Conservation (phyloP, 2,888 invertebrate genomes). For the Amaurobius ferox region DNA sequence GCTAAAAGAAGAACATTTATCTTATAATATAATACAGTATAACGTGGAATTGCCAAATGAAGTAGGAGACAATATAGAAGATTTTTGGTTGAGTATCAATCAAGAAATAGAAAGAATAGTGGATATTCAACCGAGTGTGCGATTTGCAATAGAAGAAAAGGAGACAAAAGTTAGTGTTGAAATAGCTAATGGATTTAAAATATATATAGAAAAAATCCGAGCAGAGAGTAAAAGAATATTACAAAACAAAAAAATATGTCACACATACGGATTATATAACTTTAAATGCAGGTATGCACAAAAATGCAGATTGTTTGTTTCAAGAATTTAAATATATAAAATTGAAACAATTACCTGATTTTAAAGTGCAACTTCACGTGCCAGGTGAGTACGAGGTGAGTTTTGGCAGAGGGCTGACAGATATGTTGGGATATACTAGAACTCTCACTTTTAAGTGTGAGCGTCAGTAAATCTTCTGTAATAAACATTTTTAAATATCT, state of each 20-base stretch:
- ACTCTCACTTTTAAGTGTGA: no score
- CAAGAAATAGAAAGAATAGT: neutral
- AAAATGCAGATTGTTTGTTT: slow-evolving; percentile 7
- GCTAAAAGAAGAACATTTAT: no score
- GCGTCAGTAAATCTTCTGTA: no score
- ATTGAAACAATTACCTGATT: slow-evolving; percentile 8
- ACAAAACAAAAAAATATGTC: neutral
- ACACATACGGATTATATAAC: neutral
- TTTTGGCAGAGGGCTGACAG: neutral
- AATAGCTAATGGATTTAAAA: neutral
- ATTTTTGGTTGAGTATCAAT: neutral
- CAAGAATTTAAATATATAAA: neutral
- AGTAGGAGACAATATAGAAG: neutral
- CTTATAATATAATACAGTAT: neutral
- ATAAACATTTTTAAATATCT: no score
- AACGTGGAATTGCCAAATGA: neutral
- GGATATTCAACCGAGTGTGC: neutral
- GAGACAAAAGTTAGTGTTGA: neutral
- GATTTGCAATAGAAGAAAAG: neutral
- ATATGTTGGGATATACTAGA: slow-evolving; percentile 21
- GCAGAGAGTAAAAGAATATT: neutral
- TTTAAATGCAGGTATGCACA: slow-evolving; percentile 22
- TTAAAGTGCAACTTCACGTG: neutral
- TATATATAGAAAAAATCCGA: neutral
- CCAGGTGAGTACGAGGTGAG: neutral